These are phyloP conservation scores for Eupithecia tripunctaria DNA, from an alignment of 2,888 invertebrate species.

Conservation along the genomic window DNA sequence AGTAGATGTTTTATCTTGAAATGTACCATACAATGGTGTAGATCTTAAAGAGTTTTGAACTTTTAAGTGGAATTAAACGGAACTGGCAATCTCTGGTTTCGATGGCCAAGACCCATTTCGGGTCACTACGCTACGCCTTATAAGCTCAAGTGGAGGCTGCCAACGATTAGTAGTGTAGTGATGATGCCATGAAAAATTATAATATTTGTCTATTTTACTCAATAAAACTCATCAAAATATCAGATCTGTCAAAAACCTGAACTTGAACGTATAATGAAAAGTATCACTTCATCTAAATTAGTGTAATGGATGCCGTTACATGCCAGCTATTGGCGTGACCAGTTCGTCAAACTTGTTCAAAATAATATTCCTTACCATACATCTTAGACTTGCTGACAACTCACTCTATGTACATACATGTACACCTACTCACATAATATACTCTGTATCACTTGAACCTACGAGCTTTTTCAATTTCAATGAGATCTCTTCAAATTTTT, in stretches of 20 bases:
- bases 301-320: constrained; percentile 1
- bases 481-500: background rate
- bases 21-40: background rate
- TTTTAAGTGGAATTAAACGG: background rate
- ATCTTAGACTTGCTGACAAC: constrained; percentile 65
- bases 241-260: background rate
- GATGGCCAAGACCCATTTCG: background rate
- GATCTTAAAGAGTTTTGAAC: background rate
- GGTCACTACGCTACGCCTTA: background rate
- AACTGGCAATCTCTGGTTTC: background rate
- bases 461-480: background rate
- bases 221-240: background rate
- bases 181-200: background rate
- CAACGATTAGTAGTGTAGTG: background rate
- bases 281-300: background rate
- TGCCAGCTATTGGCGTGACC: background rate
- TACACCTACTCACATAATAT: background rate
- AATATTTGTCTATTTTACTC: background rate
- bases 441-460: constrained; percentile 36
- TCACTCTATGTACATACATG: constrained; percentile 57
- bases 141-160: background rate
- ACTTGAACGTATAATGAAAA: background rate
- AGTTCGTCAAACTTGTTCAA: constrained; percentile 53
- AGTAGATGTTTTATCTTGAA: background rate
- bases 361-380: constrained; percentile 60